phyloP scores from a whole-genome alignment of 2,797 vertebrate genomes.

The Taeniopygia guttata region DNA sequence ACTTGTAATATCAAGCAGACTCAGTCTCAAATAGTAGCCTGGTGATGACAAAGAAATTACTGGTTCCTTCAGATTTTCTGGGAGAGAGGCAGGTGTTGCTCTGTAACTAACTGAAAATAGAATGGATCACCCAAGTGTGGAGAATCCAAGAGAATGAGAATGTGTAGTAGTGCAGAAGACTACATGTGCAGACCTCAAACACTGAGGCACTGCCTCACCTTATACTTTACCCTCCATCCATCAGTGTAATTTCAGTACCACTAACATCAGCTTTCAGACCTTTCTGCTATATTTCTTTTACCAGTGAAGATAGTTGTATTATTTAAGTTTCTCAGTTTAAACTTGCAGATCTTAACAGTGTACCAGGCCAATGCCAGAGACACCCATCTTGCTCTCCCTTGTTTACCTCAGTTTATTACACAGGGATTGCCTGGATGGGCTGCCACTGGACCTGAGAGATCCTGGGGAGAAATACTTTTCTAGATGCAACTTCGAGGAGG shows the following conservation, averaged over 20 bases:
- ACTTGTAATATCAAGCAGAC: not conserved
- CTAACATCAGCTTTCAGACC: not conserved
- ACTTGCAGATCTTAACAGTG: not conserved
- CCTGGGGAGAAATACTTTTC: not conserved
- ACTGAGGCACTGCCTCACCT: not conserved
- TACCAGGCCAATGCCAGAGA: not conserved
- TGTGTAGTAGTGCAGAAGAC: not conserved
- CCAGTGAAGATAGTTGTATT: not conserved
- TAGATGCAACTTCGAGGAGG: not conserved
- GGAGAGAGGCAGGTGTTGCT: not conserved
- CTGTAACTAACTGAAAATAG: not conserved
- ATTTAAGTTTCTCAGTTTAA: not conserved
- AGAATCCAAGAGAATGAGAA: not conserved
- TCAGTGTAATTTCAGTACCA: not conserved
- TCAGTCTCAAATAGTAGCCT: not conserved
- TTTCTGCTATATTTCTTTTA: not conserved
- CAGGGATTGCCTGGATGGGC: not conserved
- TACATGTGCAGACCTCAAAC: fast-evolving
- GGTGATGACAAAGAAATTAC: not conserved
- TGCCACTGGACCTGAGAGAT: not conserved
- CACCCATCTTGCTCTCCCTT: not conserved
- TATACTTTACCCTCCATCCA: not conserved
- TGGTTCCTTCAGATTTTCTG: not conserved
- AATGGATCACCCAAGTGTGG: not conserved
- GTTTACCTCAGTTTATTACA: not conserved